Evolutionary conservation across 37 sponge, comb jelly and placozoan genomes (phyloP).

Genomic region (Ianthella basta): DNA sequence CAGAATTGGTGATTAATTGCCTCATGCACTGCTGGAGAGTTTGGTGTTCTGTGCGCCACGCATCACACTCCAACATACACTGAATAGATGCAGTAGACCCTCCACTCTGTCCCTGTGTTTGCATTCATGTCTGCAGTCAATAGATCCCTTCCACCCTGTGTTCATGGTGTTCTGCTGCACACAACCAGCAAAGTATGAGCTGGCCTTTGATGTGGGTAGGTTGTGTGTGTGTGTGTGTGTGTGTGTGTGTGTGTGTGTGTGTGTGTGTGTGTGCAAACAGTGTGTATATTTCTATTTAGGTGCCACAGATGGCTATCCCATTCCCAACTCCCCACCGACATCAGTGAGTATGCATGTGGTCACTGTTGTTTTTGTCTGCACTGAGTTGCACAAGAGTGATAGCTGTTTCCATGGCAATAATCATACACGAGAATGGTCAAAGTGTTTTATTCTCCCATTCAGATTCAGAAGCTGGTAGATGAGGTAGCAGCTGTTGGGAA

Average conservation of each 20-base stretch:
- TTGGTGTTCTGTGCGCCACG: no score
- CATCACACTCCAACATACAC: no score
- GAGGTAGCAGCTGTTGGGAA: constrained; percentile 16
- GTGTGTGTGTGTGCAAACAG: no score
- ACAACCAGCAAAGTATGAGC: constrained; percentile 6
- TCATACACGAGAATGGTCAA: no score
- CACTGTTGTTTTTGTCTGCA: background rate
- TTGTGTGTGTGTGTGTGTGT: no score
- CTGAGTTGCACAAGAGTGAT: background rate
- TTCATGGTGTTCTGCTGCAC: constrained; percentile 31
- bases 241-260: no score
- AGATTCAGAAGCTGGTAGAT: background rate
- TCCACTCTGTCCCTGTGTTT: constrained; percentile 4
- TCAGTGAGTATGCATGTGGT: constrained; percentile 1
- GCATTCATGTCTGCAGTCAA: background rate
- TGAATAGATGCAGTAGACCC: no score
- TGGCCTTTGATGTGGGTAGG: constrained; percentile 24
- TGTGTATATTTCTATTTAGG: no score
- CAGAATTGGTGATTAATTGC: no score
- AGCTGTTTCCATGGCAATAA: background rate
- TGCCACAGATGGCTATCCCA: constrained; percentile 33
- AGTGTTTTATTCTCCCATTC: background rate
- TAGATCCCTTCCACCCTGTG: constrained; percentile 32
- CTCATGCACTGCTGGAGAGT: no score
- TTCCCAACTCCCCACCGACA: constrained; percentile 35